phyloP scores from a whole-genome alignment of 2,113 vertebrate genomes.

The Fregetta grallaria region DNA sequence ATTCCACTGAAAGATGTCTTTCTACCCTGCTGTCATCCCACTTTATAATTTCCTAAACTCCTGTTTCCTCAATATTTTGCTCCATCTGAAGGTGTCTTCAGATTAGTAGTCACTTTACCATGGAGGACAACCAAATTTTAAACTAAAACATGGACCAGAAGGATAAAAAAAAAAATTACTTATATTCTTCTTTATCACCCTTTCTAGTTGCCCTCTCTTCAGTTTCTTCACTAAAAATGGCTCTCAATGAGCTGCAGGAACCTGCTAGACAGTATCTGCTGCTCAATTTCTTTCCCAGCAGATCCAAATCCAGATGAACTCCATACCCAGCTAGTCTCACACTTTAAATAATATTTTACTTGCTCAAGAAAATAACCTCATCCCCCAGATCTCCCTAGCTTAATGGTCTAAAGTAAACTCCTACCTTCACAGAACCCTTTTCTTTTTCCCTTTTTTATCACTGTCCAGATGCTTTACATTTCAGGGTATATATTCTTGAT shows the following conservation, averaged over 20 bases:
- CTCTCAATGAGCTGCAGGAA: neutral
- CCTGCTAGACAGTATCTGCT: neutral
- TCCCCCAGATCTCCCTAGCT: neutral
- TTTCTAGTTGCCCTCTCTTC: neutral
- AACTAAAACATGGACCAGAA: neutral
- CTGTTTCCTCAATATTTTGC: neutral
- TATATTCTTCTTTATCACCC: neutral
- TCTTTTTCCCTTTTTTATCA: neutral
- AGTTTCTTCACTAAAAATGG: neutral
- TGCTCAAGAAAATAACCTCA: neutral
- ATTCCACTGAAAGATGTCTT: neutral
- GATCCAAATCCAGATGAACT: neutral
- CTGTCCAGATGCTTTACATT: neutral
- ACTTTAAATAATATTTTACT: neutral
- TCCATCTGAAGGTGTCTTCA: neutral
- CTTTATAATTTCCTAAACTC: neutral
- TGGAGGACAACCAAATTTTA: neutral
- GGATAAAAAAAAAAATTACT: neutral
- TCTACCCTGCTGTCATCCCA: neutral
- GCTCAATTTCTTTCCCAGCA: neutral
- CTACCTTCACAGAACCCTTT: neutral
- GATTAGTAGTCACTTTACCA: neutral
- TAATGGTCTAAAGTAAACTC: neutral
- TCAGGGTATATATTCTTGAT: neutral
- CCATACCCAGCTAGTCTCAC: neutral